Evolutionary conservation across 2,888 invertebrate genomes (phyloP).

Genomic region (Antheraea assamensis): DNA sequence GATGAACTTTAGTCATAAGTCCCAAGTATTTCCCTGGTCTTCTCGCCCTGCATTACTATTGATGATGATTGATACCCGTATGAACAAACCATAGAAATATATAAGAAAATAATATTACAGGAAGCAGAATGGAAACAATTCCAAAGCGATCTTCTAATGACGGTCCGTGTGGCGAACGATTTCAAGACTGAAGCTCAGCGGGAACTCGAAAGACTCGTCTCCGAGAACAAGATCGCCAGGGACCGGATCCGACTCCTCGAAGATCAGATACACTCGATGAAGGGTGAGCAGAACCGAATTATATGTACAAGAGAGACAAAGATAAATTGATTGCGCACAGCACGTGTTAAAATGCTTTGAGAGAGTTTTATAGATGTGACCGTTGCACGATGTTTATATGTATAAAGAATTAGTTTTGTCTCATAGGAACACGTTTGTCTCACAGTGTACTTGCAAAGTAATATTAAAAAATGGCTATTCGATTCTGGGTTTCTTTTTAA

Average conservation of each 20-base stretch:
- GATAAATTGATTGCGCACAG: constrained; percentile 1
- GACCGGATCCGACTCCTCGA: constrained; percentile 90
- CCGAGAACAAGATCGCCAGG: constrained; percentile 90
- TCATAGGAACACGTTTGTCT: neutral
- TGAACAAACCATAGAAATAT: no score
- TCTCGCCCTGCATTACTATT: no score
- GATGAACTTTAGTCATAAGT: no score
- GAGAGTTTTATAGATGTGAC: neutral
- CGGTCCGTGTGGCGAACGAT: constrained; percentile 97
- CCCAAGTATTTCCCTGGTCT: no score
- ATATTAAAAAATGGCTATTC: neutral
- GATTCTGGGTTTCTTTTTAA: no score
- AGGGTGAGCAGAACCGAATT: constrained; percentile 77
- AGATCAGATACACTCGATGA: constrained; percentile 90
- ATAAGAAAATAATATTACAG: constrained; percentile 54
- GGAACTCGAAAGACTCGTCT: constrained; percentile 89
- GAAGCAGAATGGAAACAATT: constrained; percentile 97
- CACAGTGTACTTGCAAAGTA: neutral
- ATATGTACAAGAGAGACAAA: neutral
- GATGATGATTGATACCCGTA: no score
- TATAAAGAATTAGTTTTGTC: neutral
- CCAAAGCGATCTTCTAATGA: constrained; percentile 95
- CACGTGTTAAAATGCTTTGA: constrained; percentile 4
- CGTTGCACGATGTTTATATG: neutral
- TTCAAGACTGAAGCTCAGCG: constrained; percentile 97